Conservation (phyloP, 2,888 invertebrate genomes). For the Agrotis exclamationis region DNA sequence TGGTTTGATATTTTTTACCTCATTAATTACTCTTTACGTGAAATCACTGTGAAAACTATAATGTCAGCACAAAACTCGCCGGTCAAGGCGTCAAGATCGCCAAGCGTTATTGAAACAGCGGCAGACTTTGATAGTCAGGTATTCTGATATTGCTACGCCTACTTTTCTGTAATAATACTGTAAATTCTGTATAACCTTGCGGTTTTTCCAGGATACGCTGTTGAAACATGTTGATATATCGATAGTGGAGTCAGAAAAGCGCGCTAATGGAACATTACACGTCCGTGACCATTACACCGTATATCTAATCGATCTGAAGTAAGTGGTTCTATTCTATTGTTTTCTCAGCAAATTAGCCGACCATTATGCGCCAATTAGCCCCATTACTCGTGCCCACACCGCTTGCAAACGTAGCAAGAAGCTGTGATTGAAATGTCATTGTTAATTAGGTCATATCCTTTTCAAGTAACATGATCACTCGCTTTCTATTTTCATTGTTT, state of each 20-base stretch:
- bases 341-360: slow-evolving; percentile 71
- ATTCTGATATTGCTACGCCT: slow-evolving; percentile 77
- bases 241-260: slow-evolving; percentile 94
- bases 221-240: slow-evolving; percentile 94
- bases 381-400: slow-evolving; percentile 49
- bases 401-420: slow-evolving; percentile 19
- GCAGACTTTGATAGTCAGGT: slow-evolving; percentile 86
- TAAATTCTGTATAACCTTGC: slow-evolving; percentile 32
- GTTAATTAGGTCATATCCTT: slow-evolving; percentile 41
- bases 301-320: slow-evolving; percentile 95
- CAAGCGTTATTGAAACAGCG: slow-evolving; percentile 79
- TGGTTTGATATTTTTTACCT: slow-evolving; percentile 26
- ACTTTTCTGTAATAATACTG: slow-evolving; percentile 69
- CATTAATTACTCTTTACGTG: slow-evolving; percentile 5
- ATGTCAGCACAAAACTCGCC: slow-evolving; percentile 83
- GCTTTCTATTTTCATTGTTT: slow-evolving; percentile 25
- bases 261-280: slow-evolving; percentile 94
- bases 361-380: slow-evolving; percentile 67
- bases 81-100: slow-evolving; percentile 77
- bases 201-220: slow-evolving; percentile 91
- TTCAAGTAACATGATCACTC: slow-evolving; percentile 13
- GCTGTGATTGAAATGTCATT: slow-evolving; percentile 33
- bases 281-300: slow-evolving; percentile 95
- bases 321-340: slow-evolving; percentile 80
- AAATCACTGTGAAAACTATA: slow-evolving; percentile 50